Evolutionary conservation across 2,888 invertebrate genomes (phyloP).

Genomic region (Abrostola tripartita): DNA sequence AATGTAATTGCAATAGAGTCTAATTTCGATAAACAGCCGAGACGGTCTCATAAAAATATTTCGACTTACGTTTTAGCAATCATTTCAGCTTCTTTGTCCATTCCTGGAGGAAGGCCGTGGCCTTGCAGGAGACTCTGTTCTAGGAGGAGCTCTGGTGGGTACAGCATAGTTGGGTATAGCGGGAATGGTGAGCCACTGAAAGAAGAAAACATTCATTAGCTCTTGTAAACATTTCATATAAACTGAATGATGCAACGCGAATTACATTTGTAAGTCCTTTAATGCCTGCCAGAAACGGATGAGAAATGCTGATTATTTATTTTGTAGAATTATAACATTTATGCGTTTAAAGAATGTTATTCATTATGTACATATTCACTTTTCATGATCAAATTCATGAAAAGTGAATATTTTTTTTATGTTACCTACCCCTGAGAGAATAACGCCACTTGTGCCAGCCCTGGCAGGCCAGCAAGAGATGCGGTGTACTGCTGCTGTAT

Average conservation of each 20-base stretch:
- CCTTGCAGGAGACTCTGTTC: slow-evolving; percentile 86
- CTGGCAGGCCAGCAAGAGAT: slow-evolving; percentile 81
- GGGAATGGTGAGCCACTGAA: slow-evolving; percentile 84
- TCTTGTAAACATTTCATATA: too few relatives aligned
- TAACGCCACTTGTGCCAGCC: slow-evolving; percentile 82
- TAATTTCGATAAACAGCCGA: not conserved
- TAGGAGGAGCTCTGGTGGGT: slow-evolving; percentile 83
- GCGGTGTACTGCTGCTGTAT: slow-evolving; percentile 86
- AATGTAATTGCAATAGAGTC: not conserved
- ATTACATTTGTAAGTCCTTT: too few relatives aligned
- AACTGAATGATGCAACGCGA: too few relatives aligned
- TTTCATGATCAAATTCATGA: too few relatives aligned
- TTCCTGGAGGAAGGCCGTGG: slow-evolving; percentile 84
- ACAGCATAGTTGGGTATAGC: slow-evolving; percentile 85
- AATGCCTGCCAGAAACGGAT: not conserved
- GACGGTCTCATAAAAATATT: slow-evolving; percentile 5
- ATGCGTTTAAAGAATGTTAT: not conserved
- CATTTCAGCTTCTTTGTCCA: slow-evolving; percentile 86
- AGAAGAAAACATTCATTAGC: slow-evolving; percentile 18
- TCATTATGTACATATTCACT: too few relatives aligned
- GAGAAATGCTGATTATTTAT: not conserved
- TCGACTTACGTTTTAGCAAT: slow-evolving; percentile 82
- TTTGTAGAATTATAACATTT: not conserved
- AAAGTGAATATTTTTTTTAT: not conserved
- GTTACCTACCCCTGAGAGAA: slow-evolving; percentile 82